These are phyloP conservation scores for Emmelina monodactyla DNA, from an alignment of 2,888 invertebrate genomes.

Conservation along the genomic window DNA sequence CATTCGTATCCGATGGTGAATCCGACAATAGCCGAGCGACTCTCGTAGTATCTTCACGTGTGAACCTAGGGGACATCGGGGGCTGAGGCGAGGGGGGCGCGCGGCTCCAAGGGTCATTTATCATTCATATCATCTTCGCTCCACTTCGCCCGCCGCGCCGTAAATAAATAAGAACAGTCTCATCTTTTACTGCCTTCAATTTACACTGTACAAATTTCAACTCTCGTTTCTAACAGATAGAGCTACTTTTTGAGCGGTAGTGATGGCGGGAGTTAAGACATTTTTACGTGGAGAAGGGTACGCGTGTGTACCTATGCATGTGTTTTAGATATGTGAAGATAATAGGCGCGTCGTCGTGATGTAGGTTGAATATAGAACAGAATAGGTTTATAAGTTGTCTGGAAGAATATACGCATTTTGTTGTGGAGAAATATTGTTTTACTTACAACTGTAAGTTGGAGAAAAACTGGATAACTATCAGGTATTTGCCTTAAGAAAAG, in stretches of 20 bases:
- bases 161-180: slow-evolving; percentile 67
- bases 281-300: slow-evolving; percentile 22
- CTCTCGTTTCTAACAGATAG: slow-evolving; percentile 20
- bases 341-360: slow-evolving; percentile 29
- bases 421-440: too few species aligned
- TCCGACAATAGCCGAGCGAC: too few species aligned
- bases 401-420: too few species aligned
- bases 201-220: slow-evolving; percentile 22
- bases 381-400: too few species aligned
- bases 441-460: too few species aligned
- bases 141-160: slow-evolving; percentile 67
- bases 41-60: slow-evolving; percentile 61
- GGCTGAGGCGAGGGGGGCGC: slow-evolving; percentile 21
- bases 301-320: slow-evolving; percentile 50
- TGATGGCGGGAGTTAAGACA: too few species aligned
- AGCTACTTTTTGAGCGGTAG: too few species aligned
- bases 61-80: slow-evolving; percentile 34
- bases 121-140: slow-evolving; percentile 68
- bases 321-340: slow-evolving; percentile 51
- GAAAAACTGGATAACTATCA: too few species aligned
- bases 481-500: too few species aligned
- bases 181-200: slow-evolving; percentile 55
- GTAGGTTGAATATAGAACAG: slow-evolving; percentile 24
- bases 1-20: too few species aligned
- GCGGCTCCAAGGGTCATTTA: slow-evolving; percentile 60